Conservation (phyloP, 2,113 vertebrate species). For the Sminthopsis crassicaudata region DNA sequence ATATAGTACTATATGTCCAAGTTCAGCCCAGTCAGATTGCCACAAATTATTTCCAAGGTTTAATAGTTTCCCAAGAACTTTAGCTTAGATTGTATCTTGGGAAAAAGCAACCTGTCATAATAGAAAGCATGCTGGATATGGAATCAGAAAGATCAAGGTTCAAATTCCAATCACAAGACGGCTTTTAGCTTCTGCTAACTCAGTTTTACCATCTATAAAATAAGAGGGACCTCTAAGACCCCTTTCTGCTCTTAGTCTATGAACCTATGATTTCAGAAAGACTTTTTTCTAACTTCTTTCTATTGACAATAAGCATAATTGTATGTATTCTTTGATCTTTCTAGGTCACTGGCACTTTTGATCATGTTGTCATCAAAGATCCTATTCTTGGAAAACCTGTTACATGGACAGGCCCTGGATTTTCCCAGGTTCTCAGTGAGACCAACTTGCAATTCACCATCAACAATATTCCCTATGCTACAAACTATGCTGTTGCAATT, state of each 20-base stretch:
- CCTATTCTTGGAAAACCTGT: slow-evolving; percentile 70
- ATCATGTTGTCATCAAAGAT: slow-evolving; percentile 83
- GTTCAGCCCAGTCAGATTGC: not conserved
- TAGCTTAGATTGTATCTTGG: not conserved
- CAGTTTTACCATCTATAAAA: not conserved
- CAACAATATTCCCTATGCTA: slow-evolving; percentile 85
- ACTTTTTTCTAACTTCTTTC: not conserved
- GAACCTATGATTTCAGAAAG: not conserved
- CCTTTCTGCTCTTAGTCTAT: not conserved
- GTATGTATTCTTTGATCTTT: slow-evolving; percentile 11
- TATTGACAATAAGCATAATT: slow-evolving; percentile 11
- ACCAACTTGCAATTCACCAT: slow-evolving; percentile 88
- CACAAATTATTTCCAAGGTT: not conserved
- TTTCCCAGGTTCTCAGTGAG: slow-evolving; percentile 85
- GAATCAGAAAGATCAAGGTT: not conserved
- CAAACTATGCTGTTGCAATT: slow-evolving; percentile 88
- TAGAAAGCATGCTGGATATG: not conserved
- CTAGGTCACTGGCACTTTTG: slow-evolving; percentile 70
- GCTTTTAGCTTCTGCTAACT: not conserved
- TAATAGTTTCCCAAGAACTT: not conserved
- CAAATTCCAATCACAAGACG: not conserved
- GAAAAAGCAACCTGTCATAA: not conserved
- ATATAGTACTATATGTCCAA: not conserved
- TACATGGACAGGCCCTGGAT: slow-evolving; percentile 89
- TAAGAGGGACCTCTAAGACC: not conserved